A percentile compares a stretch with the other conserved stretches of the same genome.
Evolutionary conservation across 2,888 invertebrate species (phyloP).

Genomic region (Leucophora obtusa): DNA sequence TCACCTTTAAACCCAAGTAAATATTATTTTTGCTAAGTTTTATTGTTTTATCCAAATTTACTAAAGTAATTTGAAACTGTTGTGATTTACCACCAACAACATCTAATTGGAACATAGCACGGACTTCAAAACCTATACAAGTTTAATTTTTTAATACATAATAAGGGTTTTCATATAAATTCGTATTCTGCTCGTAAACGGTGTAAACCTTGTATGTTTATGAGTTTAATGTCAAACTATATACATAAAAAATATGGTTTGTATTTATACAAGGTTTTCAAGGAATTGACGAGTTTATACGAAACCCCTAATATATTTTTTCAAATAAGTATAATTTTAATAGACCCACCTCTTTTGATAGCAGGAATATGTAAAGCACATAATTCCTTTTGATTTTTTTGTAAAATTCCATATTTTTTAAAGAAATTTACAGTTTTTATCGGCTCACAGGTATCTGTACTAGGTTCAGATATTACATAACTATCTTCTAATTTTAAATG

Average conservation of each 20-base stretch:
- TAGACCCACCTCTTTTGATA: slow-evolving; percentile 60
- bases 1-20: slow-evolving; percentile 72
- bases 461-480: slow-evolving; percentile 67
- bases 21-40: slow-evolving; percentile 69
- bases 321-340: neutral
- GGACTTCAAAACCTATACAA: slow-evolving; percentile 65
- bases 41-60: slow-evolving; percentile 70
- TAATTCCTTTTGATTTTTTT: slow-evolving; percentile 34
- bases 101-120: slow-evolving; percentile 69
- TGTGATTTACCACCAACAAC: slow-evolving; percentile 70
- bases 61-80: slow-evolving; percentile 68
- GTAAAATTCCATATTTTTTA: slow-evolving; percentile 69
- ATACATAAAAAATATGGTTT: no score
- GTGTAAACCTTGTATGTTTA: no score
- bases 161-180: no score
- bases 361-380: slow-evolving; percentile 66
- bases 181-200: no score
- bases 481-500: slow-evolving; percentile 71
- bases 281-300: no score
- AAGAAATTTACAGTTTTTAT: slow-evolving; percentile 70
- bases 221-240: no score
- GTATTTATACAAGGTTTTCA: no score
- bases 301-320: no score
- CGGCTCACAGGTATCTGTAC: slow-evolving; percentile 70
- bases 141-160: no score